Evolutionary conservation across 2,797 vertebrate species (phyloP), one percentile per base, ranked within the genome.

Genomic region (Rhinella marina): DNA sequence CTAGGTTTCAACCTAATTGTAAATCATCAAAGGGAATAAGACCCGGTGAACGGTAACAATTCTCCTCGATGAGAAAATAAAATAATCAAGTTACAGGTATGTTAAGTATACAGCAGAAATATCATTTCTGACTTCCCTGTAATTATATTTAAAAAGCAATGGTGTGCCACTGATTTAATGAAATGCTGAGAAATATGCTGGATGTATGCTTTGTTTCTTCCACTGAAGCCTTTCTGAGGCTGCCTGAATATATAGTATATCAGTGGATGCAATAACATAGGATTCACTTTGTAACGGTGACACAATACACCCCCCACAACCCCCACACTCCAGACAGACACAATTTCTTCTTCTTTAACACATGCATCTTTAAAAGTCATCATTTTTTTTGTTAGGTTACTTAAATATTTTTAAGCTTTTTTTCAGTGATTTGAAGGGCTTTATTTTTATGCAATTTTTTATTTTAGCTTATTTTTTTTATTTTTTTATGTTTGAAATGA

Each of bases 21-120:
- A 83, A 83, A 87, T 77, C 81, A 82, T 87, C 86, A 87, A 87
- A 82, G 86, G 64, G n/a, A 41, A 77, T 32, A 77, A 57, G 41
- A 14, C 27, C 72, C 48, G 25, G 72, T 77, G 86, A 77, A 82
- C 59, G 5, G 50, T 76, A n/a, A 82, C 41, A 76, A 87, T 77
- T 21, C 29, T 83, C 25, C 57, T 54, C 72, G 77, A 87, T 66
- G 62, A 83, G 41, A 82, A 87, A 82, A 73, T 48, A n/a, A 75
- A 82, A 50, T 56, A 82, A 82, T 87, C 48, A 87, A 19, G 80
- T 76, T 87, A 82, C 72, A 87, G 64, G 57, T 87, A 77, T 27
- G 61, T 89, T 57, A 76, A 84, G 62, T 86, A 80, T 80, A 62
- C 75, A 87, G 52, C 25, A 62, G 21, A 76, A 86, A 86, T 72